Conservation (phyloP, 2,797 vertebrate species). For the Dryobates pubescens region DNA sequence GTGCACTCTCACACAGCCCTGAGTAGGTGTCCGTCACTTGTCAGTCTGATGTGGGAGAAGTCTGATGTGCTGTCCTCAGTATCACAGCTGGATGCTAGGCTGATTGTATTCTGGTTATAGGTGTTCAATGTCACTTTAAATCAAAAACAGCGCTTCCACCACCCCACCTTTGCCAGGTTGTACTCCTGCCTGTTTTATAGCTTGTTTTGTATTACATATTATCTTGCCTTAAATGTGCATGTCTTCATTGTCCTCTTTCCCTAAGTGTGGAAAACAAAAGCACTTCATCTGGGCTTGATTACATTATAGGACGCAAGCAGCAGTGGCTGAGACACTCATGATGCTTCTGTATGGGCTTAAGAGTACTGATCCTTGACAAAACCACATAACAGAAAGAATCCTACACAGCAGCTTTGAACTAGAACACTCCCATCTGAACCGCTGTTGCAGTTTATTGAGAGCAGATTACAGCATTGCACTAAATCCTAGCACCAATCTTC, state of each 20-base stretch:
- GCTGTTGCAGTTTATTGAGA: not conserved
- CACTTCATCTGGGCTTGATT: not conserved
- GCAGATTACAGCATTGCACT: fast-evolving
- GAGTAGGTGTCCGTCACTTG: not conserved
- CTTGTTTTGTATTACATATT: not conserved
- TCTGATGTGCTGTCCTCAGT: fast-evolving
- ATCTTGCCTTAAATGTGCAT: not conserved
- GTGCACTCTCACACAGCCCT: not conserved
- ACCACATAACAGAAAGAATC: not conserved
- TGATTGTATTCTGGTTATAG: not conserved
- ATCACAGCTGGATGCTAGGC: not conserved
- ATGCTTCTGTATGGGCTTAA: not conserved
- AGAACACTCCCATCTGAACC: not conserved
- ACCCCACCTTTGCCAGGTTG: not conserved
- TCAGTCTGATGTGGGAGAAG: not conserved
- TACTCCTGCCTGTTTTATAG: not conserved
- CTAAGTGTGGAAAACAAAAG: not conserved
- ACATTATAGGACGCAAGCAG: not conserved
- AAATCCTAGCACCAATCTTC: not conserved
- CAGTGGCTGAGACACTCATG: not conserved
- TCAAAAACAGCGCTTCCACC: not conserved
- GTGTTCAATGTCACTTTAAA: not conserved
- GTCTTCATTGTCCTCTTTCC: not conserved
- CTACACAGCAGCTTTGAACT: not conserved
- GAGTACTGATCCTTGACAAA: not conserved